Evolutionary conservation across 2,797 vertebrate species (phyloP), one percentile per base, ranked within the genome.

Genomic region (Gouania willdenowi): DNA sequence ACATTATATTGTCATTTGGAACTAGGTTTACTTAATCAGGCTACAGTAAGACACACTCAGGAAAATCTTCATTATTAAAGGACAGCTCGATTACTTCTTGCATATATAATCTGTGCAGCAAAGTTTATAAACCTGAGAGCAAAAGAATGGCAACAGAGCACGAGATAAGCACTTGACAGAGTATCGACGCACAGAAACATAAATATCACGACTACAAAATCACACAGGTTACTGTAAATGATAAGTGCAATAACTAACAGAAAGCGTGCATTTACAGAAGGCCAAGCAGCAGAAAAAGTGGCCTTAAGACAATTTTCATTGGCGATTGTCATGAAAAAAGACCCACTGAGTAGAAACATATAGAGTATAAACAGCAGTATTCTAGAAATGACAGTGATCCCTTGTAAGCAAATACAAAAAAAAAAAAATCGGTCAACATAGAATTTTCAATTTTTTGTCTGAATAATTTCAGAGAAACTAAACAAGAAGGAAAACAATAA

Each of bases 401-500:
- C 79, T 82, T 77, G 39, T 76, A 79, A 64, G 33, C 41, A 66
- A 75, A 13, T 60, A 74, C 25, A 66, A 39, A n/a, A n/a, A 65
- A 65, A 73, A 37, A 53, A 4, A 76, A 59, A 39, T 51, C 38
- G 56, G 27, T 53, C 37, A 65, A 75, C 19, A 37, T 43, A 43
- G 36, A 55, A 61, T 31, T 6, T 71, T 77, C 83, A 85, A 87
- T 84, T 79, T 80, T 77, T 82, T 82, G 74, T 78, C 74, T 79
- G 34, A 58, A 66, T 46, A 63, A 45, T 41, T 46, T 51, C 26
- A 23, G 19, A 33, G 64, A 65, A 43, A 54, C 33, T 40, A 64
- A 49, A 46, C 12, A 52, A 61, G 30, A 29, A 60, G 37, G 34
- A 20, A 22, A n/a, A n/a, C n/a, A n/a, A n/a, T n/a, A 37, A 47